Conservation (phyloP, 2,113 vertebrate genomes). For the Limnothrissa miodon region DNA sequence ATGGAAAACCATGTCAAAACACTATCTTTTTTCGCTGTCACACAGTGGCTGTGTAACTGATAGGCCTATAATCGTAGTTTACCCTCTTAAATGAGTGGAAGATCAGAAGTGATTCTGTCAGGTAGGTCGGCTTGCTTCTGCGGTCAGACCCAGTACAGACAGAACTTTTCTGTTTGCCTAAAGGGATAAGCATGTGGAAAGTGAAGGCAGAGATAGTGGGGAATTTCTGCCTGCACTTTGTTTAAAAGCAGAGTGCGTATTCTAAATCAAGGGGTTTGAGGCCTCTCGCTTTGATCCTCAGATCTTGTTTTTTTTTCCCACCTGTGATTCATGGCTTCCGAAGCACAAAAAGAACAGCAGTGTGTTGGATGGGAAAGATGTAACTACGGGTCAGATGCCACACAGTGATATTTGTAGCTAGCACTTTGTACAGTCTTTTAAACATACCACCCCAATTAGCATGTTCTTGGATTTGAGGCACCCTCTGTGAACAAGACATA, state of each 20-base stretch:
- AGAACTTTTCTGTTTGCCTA: background rate
- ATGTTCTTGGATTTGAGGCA: background rate
- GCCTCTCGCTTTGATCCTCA: background rate
- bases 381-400: slow-evolving; percentile 7
- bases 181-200: background rate
- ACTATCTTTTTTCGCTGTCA: background rate
- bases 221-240: slow-evolving; percentile 4
- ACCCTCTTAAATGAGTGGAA: background rate
- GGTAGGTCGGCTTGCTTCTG: background rate
- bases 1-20: slow-evolving; percentile 4
- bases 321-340: background rate
- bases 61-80: background rate
- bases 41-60: background rate
- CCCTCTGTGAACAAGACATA: background rate
- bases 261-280: background rate
- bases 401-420: background rate
- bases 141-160: background rate
- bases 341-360: background rate
- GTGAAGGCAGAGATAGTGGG: background rate
- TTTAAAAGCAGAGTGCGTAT: background rate
- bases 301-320: background rate
- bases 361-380: background rate
- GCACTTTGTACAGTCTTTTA: background rate
- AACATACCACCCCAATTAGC: background rate
- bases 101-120: background rate